A percentile compares a stretch with the other conserved stretches of the same genome.
phyloP scores from a whole-genome alignment of 2,888 invertebrate species.

The Drosophila sordidapex region DNA sequence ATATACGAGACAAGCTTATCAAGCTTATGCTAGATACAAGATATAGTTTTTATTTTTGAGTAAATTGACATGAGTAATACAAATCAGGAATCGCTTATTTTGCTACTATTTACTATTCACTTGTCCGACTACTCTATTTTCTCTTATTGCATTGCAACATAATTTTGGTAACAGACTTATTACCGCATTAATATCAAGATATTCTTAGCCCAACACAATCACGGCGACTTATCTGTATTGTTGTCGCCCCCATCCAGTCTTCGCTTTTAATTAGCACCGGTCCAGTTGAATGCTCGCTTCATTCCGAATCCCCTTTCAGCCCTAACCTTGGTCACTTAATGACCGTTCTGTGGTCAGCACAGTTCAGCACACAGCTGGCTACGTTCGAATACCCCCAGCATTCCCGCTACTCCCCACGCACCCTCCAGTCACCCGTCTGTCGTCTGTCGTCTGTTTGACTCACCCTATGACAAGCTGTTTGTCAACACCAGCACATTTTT shows the following conservation, averaged over 20 bases:
- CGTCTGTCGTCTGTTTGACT: conserved; percentile 5
- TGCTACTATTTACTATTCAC: background rate
- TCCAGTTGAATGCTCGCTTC: conserved; percentile 18
- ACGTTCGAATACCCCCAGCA: conserved; percentile 7
- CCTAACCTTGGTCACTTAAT: conserved; percentile 73
- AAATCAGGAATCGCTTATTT: background rate
- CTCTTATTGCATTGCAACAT: background rate
- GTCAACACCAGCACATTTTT: conserved; percentile 81
- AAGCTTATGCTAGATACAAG: background rate
- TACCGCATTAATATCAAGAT: background rate
- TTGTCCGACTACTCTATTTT: background rate
- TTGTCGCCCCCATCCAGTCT: background rate
- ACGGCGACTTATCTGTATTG: conserved; percentile 4
- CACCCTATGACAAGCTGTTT: conserved; percentile 73
- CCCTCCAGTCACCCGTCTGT: background rate
- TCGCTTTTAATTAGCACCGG: background rate
- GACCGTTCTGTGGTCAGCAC: conserved; percentile 75
- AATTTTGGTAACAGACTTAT: background rate
- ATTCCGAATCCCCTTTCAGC: conserved; percentile 3
- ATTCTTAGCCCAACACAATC: conserved; percentile 2
- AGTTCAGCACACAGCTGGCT: conserved; percentile 37
- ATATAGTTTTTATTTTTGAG: background rate
- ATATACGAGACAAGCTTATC: background rate
- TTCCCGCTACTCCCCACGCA: background rate
- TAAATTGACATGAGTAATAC: background rate